Base-by-base conservation (phyloP, 2,113 vertebrate genomes). In the Tamias sibiricus region DNA sequence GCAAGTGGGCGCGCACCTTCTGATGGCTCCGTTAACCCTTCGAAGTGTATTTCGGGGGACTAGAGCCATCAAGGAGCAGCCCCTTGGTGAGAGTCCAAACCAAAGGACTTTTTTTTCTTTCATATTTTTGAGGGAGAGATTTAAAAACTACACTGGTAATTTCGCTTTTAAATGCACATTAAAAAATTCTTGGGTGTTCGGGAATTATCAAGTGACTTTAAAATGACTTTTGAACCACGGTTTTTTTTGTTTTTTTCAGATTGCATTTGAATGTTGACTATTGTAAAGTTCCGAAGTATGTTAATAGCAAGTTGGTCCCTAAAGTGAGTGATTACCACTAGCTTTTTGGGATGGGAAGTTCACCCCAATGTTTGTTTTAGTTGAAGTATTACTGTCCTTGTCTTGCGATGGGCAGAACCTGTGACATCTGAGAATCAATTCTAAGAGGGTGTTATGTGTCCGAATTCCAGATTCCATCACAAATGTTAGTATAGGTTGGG, bases 271-370 rank as follows among this genome's bases (percentile, higher is more conserved):
- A 8, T 66, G 44, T 35, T 44, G 54, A 6, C 75, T 37, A 24
- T 28, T n/a, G 35, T 68, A 13, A 83, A 71, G 2, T 44, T 88
- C 40, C 30, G n/a, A 72, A 69, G 3, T 22, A 4, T 12, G 3
- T 10, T 8, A 22, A 26, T 6, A 47, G 17, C 44, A 69, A 26
- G n/a, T 68, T 4, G 13, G 24, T 62, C 40, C 54, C 54, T 57
- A 13, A 19, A 19, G 20, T 2, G 30, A 72, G 52, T 24, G 0
- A 12, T 22, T 28, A 0, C 32, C 6, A 5, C 13, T 20, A 3
- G 11, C 40, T 86, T 49, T 59, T 9, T 1, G 37, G 76, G 52
- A 35, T 13, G 6, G 10, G 22, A 69, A 14, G 0, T 66, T 66
- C 62, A 19, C 47, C 30, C 69, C 42, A 19, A 28, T 22, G 13